Evolutionary conservation across 2,888 invertebrate species (phyloP), one percentile per base, ranked within the genome.

Genomic region (Ochlodes sylvanus): DNA sequence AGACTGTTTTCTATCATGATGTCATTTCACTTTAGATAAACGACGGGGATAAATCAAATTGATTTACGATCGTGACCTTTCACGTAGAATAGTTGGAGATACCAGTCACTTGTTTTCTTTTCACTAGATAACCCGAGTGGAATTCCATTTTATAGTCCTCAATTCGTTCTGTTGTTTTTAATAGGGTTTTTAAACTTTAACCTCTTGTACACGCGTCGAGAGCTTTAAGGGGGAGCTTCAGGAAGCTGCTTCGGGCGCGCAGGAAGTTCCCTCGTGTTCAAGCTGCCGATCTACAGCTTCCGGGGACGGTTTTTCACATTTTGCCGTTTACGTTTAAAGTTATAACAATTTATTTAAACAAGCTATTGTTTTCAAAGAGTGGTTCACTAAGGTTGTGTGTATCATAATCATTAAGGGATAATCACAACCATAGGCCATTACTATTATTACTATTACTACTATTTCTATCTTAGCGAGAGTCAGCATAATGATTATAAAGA

Each of bases 31-130:
- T 50, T 50, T 19, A 50, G 17, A 50, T 50, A 50, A 50, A 19
- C 19, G 50, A 19, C 17, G 19, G 19, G 19, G 2, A 50, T 19
- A 50, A 50, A 50, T 50, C 50, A 19, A 19, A 19, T 50, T 50
- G 50, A 50, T 50, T 19, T 50, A 50, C 10, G 50, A 17, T 50
- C 19, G 17, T 50, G 50, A 50, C 50, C 50, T 50, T 19, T 50
- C 50, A 4, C 47, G 15, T 47, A 47, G 9, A 17, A 47, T 17
- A 17, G 47, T 47, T 14, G 15, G 14, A 14, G 47, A 17, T 47
- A 17, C 27, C 27, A 27, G 27, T 27, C 27, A 4, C n/a, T n/a
- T n/a, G n/a, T n/a, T n/a, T n/a, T n/a, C n/a, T n/a, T n/a, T n/a
- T n/a, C n/a, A n/a, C 1, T 12, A 14, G 47, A 17, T 17, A 9